Evolutionary conservation across 1,140 invertebrate species (phyloP), one percentile per base, ranked within the genome.

Genomic region (Drosophila rhopaloa): DNA sequence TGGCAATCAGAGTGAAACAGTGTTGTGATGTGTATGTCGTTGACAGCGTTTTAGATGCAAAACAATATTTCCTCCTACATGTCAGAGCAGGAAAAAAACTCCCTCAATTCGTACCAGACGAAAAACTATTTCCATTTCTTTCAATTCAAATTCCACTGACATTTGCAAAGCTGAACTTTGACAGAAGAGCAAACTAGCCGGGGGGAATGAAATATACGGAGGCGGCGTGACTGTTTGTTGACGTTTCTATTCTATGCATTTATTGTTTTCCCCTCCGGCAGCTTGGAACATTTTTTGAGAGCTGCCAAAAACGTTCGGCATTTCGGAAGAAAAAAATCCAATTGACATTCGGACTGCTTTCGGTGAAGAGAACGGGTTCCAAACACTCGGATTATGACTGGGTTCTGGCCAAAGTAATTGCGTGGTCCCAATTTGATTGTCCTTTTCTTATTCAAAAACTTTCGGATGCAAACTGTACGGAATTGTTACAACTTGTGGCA

Each of bases 391-490:
- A 24, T 47, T 76, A n/a, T 47, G 53, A 24, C 54, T 9, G 43
- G 35, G 43, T 24, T 68, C 46, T 32, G 38, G 43, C 27, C 53
- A 60, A 72, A 71, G 75, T 78, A 79, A 72, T 78, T 79, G 74
- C 56, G 37, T 73, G 59, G 38, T 35, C 8, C 32, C 50, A 59
- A 16, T 32, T 67, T 55, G 59, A 70, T 75, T 83, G 75, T 54
- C 61, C 37, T 41, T 76, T 83, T 76, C 81, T 81, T 76, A 65
- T 82, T 47, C 76, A 70, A 84, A 81, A 81, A 57, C 72, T 76
- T 76, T 85, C 46, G 67, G 51, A 66, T 66, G 61, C 47, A 73
- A 59, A 66, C 55, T 59, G 59, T 71, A 57, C 43, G 60, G 46
- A 73, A 63, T 62, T 62, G 62, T 79, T 80, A 70, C 63, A 89